Evolutionary conservation across 2,888 invertebrate species (phyloP), one percentile per base, ranked within the genome.

Genomic region (Unio delphinus): DNA sequence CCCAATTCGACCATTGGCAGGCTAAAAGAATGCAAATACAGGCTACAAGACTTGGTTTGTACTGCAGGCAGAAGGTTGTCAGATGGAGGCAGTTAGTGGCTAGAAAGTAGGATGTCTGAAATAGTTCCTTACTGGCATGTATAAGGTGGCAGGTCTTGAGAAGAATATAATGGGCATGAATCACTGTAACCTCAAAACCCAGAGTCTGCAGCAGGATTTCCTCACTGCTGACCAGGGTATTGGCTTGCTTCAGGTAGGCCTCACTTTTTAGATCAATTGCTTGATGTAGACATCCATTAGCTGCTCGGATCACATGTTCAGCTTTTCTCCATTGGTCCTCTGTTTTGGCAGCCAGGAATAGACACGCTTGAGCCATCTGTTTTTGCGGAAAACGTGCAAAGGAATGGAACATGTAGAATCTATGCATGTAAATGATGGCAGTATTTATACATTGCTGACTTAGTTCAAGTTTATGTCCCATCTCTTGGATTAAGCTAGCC

Each of bases 341-440:
- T 65, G 98, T 96, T 92, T 99, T 99, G 76, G 98, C 98, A 73
- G 99, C 98, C 82, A 99, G 92, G 91, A 99, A 99, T 65, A 99
- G 92, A 67, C 97, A 95, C 5, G 98, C 97, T 6, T 97, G 94
- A 17, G 98, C 96, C 90, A 99, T 96, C 68, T 95, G 94, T 92
- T 92, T 80, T 90, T 97, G 94, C 91, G 97, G 96, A 90, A 98
- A 99, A 90, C 95, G 95, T 66, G 95, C 94, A 91, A 99, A 96
- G 23, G 98, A 97, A 90, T 99, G 98, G 92, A 96, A 98, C 91
- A 98, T 97, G 91, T 98, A 99, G 92, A 99, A 99, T 69, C 99
- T 93, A 91, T 99, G 99, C 98, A 99, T 98, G 89, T 99, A 99
- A 69, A 99, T 98, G 88, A 98, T 98, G 55, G 98, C 99, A 74